These are phyloP conservation scores for Monoplex corrugatus DNA, from an alignment of 2,888 invertebrate genomes.

Conservation along the genomic window DNA sequence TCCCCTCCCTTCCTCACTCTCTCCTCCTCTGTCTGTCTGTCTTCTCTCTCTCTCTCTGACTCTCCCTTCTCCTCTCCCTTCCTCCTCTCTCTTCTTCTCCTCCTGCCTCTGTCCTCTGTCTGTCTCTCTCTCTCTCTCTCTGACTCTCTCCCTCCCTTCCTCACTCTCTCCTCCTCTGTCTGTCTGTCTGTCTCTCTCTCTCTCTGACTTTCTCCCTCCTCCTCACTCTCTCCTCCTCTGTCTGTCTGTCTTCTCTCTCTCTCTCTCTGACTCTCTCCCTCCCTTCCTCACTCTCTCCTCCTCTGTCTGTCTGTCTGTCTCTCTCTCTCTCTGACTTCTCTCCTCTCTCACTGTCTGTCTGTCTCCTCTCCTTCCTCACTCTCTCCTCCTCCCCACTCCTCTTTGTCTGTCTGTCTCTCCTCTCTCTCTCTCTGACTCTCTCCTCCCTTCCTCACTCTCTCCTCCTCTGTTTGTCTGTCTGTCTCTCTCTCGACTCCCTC, in stretches of 20 bases:
- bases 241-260: not conserved
- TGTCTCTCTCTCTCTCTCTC: not conserved
- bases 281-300: not conserved
- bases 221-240: not conserved
- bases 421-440: no score
- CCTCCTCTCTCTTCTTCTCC: slow-evolving; percentile 2
- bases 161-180: not conserved
- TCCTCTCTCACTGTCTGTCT: not conserved
- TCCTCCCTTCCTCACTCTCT: no score
- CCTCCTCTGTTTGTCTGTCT: no score
- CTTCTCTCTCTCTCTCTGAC: no score
- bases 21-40: no score
- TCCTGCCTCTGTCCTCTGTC: slow-evolving; percentile 4
- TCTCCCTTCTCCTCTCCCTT: not conserved
- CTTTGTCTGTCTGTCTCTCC: no score
- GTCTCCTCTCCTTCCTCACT: no score
- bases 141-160: slow-evolving; percentile 5
- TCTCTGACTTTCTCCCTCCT: not conserved
- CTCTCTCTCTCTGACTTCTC: not conserved
- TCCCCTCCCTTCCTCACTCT: no score
- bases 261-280: not conserved
- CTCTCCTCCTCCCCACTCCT: no score
- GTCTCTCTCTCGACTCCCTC: no score
- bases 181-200: not conserved
- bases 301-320: slow-evolving; percentile 21